A percentile compares a stretch with the other conserved stretches of the same genome.
phyloP scores from a whole-genome alignment of 2,797 vertebrate species.

The Manis pentadactyla region DNA sequence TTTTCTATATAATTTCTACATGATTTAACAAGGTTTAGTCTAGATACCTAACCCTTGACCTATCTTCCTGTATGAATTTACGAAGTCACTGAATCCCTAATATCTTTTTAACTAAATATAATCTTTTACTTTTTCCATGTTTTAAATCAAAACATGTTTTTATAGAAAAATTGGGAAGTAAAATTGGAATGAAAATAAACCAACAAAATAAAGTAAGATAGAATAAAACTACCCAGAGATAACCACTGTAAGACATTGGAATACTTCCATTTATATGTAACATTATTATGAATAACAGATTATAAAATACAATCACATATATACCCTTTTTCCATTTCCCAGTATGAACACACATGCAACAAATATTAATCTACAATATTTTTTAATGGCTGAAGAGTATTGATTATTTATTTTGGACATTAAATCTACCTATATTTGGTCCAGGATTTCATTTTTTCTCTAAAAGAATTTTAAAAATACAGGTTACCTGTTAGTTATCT shows the following conservation, averaged over 20 bases:
- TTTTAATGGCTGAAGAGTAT: not conserved
- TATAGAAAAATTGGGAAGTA: constrained; percentile 18
- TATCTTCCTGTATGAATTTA: constrained; percentile 42
- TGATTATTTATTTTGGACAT: constrained; percentile 44
- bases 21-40: constrained; percentile 66
- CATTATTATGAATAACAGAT: not conserved
- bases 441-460: not conserved
- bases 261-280: not conserved
- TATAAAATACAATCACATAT: not conserved
- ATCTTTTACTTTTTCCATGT: not conserved
- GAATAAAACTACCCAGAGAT: not conserved
- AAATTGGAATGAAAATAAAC: constrained; percentile 42
- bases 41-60: constrained; percentile 68
- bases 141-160: constrained; percentile 35
- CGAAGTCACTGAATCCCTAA: not conserved
- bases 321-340: not conserved
- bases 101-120: constrained; percentile 56
- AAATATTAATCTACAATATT: constrained; percentile 4
- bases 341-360: not conserved
- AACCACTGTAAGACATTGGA: not conserved
- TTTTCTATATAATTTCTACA: constrained; percentile 77
- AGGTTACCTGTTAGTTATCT: not conserved
- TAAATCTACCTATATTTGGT: not conserved
- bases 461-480: constrained; percentile 41
- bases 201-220: constrained; percentile 36